Conservation (phyloP, 2,888 invertebrate genomes). For the Callyntrura sp. region DNA sequence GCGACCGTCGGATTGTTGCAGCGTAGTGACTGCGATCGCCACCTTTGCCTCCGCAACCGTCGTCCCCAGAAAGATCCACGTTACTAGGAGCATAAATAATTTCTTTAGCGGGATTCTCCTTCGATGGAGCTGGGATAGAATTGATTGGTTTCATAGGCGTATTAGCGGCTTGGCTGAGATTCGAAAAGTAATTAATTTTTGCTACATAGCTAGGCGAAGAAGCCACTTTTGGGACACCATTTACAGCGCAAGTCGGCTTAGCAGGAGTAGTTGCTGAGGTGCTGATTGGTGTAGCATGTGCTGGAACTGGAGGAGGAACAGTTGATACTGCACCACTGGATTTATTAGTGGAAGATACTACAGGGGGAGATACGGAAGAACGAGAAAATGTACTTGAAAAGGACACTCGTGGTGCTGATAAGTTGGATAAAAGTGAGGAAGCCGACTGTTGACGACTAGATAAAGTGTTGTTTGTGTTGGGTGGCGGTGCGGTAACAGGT, state of each 20-base stretch:
- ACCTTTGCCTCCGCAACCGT: constrained; percentile 26
- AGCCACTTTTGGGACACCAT: constrained; percentile 82
- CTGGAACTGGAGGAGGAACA: constrained; percentile 21
- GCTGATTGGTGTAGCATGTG: constrained; percentile 11
- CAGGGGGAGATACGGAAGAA: constrained; percentile 36
- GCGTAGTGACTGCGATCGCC: constrained; percentile 76
- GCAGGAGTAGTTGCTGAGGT: constrained; percentile 2
- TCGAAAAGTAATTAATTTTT: constrained; percentile 83
- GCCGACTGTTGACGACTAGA: constrained; percentile 46
- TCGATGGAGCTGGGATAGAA: constrained; percentile 81
- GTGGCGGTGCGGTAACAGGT: constrained; percentile 13
- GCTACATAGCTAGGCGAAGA: constrained; percentile 82
- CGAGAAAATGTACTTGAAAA: constrained; percentile 58
- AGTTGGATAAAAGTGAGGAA: constrained; percentile 20
- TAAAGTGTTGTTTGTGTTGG: constrained; percentile 3
- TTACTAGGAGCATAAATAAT: constrained; percentile 81
- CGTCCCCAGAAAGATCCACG: constrained; percentile 39
- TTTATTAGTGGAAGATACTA: neutral
- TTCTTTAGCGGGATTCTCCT: constrained; percentile 78
- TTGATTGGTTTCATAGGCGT: constrained; percentile 83
- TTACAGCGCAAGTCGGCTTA: constrained; percentile 83
- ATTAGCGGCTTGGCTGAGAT: constrained; percentile 69
- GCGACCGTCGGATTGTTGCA: constrained; percentile 81
- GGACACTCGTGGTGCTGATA: constrained; percentile 32
- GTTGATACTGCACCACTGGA: neutral